Conservation (phyloP, 2,888 invertebrate species). For the Eugnorisma glareosa region DNA sequence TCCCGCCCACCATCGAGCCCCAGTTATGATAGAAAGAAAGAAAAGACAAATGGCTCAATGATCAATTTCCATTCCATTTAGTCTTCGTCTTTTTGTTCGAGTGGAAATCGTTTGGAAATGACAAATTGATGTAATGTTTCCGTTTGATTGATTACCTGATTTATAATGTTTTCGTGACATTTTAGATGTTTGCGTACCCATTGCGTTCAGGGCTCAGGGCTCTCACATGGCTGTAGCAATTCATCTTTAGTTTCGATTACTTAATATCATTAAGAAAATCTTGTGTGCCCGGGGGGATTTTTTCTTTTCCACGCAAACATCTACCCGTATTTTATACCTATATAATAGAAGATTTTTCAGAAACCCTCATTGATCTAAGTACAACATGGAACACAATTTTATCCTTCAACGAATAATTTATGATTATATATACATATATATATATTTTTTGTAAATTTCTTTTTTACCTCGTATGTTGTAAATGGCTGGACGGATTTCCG, state of each 20-base stretch:
- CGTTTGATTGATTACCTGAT: slow-evolving; percentile 46
- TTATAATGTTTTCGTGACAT: slow-evolving; percentile 20
- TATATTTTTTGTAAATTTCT: too few relatives aligned
- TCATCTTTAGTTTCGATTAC: neutral
- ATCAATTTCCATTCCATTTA: slow-evolving; percentile 48
- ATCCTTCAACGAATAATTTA: too few relatives aligned
- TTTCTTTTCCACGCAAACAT: neutral
- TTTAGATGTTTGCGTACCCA: neutral
- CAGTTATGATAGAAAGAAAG: neutral
- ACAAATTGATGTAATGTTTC: slow-evolving; percentile 58
- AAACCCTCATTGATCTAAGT: too few relatives aligned
- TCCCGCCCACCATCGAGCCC: too few relatives aligned
- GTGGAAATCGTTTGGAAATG: slow-evolving; percentile 52
- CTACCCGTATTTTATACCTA: neutral
- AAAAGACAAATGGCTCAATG: slow-evolving; percentile 37
- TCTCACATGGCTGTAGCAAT: neutral
- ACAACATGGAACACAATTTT: too few relatives aligned
- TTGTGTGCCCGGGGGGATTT: neutral
- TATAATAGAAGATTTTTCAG: too few relatives aligned
- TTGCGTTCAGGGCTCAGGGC: neutral
- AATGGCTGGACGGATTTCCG: too few relatives aligned
- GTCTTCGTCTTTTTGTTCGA: slow-evolving; percentile 28
- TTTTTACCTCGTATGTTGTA: too few relatives aligned
- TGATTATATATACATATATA: too few relatives aligned
- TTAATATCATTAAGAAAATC: neutral